Base-by-base conservation (phyloP, 2,113 vertebrate species). In the Centropus unirufus region DNA sequence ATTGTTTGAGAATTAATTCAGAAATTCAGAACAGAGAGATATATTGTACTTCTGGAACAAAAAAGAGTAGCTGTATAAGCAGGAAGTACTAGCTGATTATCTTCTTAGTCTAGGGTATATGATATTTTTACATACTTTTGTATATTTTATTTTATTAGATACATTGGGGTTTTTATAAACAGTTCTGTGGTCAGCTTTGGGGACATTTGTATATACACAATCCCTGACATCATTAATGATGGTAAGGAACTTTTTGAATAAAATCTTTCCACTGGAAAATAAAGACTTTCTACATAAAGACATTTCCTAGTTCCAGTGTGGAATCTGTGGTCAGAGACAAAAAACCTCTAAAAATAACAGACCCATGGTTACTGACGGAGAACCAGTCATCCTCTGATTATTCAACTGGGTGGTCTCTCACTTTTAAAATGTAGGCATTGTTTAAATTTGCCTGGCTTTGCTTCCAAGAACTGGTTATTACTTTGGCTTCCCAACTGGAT, bases 341-440 rank as follows among this genome's bases (percentile, higher is more conserved):
- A 83, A 69, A 42, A 21, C 0, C 3, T 78, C 24, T 42, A 32
- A 73, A 30, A 76, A 72, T 61, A 76, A 72, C 34, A 54, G 30
- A 10, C 23, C 64, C 55, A 11, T 47, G 72, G 34, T 57, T 73
- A 29, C 34, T 46, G 54, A 44, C 23, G 36, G 64, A 58, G 52
- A 82, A 55, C 12, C 40, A 49, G 32, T 30, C 64, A 62, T 57
- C 21, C 18, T 59, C 29, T 0, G 1, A 67, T 90, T 73, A 47
- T 30, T 67, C 47, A 42, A 4, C 16, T 72, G 66, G 64, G 19
- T 77, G 18, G 61, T 77, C 69, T 36, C 18, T 70, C 46, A 23
- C 17, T 82, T 82, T 15, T n/a, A 57, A 87, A 78, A 55, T 0
- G 0, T 62, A 16, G 3, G 26, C 10, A 11, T 73, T 1, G 0